Base-by-base conservation (phyloP, 2,797 vertebrate species). In the Gadopsis bispinosus region DNA sequence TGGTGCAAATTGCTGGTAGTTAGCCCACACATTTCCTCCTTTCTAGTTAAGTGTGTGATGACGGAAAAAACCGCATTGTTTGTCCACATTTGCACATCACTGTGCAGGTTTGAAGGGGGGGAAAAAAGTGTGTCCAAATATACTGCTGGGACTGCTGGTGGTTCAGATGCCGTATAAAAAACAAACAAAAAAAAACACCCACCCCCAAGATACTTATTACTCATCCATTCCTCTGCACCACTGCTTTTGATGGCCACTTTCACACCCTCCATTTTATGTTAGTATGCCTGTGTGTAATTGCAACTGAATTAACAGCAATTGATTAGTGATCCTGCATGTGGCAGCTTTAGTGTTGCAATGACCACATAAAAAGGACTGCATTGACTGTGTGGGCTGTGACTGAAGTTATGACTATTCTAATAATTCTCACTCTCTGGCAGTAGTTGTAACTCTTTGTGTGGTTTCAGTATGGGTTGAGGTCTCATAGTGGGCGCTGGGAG, bases 391-490 rank as follows among this genome's bases (percentile, higher is more conserved):
- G 50, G 67, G 62, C 50, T 69, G 43, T 61, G 73, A 65, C 48
- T 73, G 67, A 83, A 47, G 64, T 60, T 72, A 35, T 53, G 19
- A 58, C 60, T 70, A 80, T 80, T 89, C 33, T 77, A 74, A 85
- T 69, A 73, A 82, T 81, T 63, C 51, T n/a, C 19, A 19, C 43
- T 63, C 51, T 43, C 29, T 69, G 35, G 47, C 51, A 83, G 59
- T 51, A 68, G 64, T 3, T 55, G 31, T 53, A 61, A 33, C 53
- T 65, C n/a, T 69, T 64, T 67, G 59, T 50, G 73, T 51, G 58
- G 58, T 68, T 86, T 73, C 43, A 83, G 82, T 88, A 62, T 86
- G 68, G 78, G 84, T 88, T 61, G 59, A 72, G 66, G 77, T 83
- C 79, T 87, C 53, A 37, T 73, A 47, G 31, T 61, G 65, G 73